Evolutionary conservation across 2,797 vertebrate genomes (phyloP), one percentile per base, ranked within the genome.

Genomic region (Scomberomorus guttatus): DNA sequence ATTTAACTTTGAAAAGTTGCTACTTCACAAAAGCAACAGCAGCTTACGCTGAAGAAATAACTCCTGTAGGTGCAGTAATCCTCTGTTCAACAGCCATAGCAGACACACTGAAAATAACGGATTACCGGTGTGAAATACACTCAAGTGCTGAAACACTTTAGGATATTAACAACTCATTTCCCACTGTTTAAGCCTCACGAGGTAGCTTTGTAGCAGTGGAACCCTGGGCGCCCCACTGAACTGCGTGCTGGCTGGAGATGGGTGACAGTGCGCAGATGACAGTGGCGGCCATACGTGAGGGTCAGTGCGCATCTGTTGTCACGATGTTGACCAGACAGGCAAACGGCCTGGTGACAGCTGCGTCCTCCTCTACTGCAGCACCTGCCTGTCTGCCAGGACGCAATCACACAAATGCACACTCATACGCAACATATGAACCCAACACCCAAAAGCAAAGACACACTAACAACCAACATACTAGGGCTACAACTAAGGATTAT

Each of bases 301-400:
- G 92, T 93, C 87, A 88, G 87, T 4, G 73, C 93, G 88, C 94
- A 95, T 93, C 94, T 94, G 95, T 79, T 90, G 89, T 82, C 79
- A 62, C 77, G 87, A 91, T 92, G 93, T 88, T 90, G 89, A 90
- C 89, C 89, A 85, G 79, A 84, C 80, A 79, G 88, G 81, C 86
- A 77, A 75, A 69, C 76, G 86, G 73, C 74, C 82, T 64, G 73
- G 72, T 55, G 57, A 93, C 94, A 95, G 93, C 94, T 95, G 94
- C 75, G 80, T 58, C 82, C 81, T 85, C 74, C 81, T 77, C 80
- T 17, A 79, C 83, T 65, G 58, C 84, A 83, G 84, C 91, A 92
- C 90, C 92, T 94, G 91, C 82, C 81, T 56, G 62, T 71, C 60
- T 79, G 87, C 83, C 85, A 86, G 63, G 44, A 59, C 50, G 56